phyloP scores from a whole-genome alignment of 1,140 invertebrate species.

The Lethrus apterus region DNA sequence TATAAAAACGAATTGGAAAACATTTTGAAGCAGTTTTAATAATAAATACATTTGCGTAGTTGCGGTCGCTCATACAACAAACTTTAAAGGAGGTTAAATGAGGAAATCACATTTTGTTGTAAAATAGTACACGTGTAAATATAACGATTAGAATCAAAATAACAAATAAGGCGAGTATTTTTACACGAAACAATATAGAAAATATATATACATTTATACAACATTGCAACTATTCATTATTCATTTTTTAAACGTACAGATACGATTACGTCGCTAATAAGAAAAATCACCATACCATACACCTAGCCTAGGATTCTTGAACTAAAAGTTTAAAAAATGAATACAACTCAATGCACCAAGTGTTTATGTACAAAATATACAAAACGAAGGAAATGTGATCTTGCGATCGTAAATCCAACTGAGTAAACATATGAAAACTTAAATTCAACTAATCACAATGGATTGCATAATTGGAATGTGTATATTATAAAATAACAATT shows the following conservation, averaged over 20 bases:
- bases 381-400: too few species aligned
- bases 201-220: slow-evolving; percentile 13
- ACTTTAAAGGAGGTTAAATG: too few species aligned
- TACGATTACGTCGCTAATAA: neutral
- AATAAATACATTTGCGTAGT: too few species aligned
- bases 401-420: neutral
- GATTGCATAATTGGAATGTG: too few species aligned
- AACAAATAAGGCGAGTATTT: slow-evolving; percentile 2
- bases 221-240: neutral
- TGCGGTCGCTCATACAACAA: too few species aligned
- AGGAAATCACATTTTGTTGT: slow-evolving; percentile 8
- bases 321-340: slow-evolving; percentile 3
- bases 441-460: neutral
- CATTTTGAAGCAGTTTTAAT: too few species aligned
- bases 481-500: too few species aligned
- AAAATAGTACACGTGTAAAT: neutral
- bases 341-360: neutral
- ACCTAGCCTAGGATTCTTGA: too few species aligned
- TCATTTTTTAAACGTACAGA: slow-evolving; percentile 3
- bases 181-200: neutral
- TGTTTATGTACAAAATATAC: slow-evolving; percentile 6
- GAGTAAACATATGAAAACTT: neutral
- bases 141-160: slow-evolving; percentile 8
- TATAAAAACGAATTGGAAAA: too few species aligned
- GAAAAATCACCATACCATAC: neutral